Conservation (phyloP, 2,113 vertebrate species). For the Myotis brandtii region DNA sequence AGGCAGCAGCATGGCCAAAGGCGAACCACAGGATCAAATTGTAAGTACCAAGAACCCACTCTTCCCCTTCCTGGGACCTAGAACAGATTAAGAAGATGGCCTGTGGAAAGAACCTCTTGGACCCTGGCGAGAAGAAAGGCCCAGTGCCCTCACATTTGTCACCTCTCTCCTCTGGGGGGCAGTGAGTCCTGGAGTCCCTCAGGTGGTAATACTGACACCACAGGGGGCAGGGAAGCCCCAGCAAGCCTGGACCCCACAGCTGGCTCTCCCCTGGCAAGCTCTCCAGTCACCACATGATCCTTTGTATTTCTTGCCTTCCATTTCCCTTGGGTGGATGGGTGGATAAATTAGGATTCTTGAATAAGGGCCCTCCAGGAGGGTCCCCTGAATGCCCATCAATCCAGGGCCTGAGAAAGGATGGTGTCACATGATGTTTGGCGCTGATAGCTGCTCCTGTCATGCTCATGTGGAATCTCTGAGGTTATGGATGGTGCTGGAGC, state of each 20-base stretch:
- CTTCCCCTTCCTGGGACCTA: background rate
- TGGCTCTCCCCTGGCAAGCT: constrained; percentile 52
- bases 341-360: constrained; percentile 31
- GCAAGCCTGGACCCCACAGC: background rate
- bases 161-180: constrained; percentile 36
- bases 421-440: constrained; percentile 97
- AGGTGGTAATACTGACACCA: constrained; percentile 66
- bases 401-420: background rate
- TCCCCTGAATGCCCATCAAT: background rate
- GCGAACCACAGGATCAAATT: constrained; percentile 64
- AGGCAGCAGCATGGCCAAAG: constrained; percentile 66
- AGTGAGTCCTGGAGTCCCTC: constrained; percentile 33
- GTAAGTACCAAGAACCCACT: constrained; percentile 55
- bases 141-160: background rate
- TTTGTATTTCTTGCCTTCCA: constrained; percentile 27
- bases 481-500: constrained; percentile 94
- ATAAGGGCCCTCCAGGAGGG: background rate
- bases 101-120: background rate
- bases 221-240: background rate
- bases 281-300: constrained; percentile 62
- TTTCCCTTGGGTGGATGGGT: background rate
- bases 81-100: background rate
- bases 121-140: background rate
- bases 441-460: constrained; percentile 97
- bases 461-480: constrained; percentile 98